Evolutionary conservation across 2,888 invertebrate genomes (phyloP), one percentile per base, ranked within the genome.

Genomic region (Gandaritis pyraliata): DNA sequence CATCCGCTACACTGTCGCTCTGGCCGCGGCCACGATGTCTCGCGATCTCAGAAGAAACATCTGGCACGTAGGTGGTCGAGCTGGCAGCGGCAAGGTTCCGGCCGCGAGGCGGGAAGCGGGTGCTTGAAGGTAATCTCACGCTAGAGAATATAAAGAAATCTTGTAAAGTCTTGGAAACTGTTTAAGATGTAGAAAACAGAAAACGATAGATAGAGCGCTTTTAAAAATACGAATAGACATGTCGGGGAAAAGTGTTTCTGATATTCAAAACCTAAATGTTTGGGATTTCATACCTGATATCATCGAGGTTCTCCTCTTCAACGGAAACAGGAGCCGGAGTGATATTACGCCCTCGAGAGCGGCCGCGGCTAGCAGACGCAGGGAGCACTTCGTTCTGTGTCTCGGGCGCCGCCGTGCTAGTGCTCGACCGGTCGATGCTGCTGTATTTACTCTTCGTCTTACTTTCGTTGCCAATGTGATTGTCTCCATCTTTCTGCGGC

Each of bases 91-190:
- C 83, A 54, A 91, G 72, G 87, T 83, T 85, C 85, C 94, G 90
- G 71, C 95, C 94, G 61, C 95, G 95, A 47, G 96, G 96, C 65
- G 96, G 96, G 84, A 97, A 97, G 68, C 97, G 94, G n/a, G 97
- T 97, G 77, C 95, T 96, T n/a, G 95, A 94, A 1, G 97, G 97
- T 67, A 97, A 86, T 71, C 97, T 92, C 69, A 77, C 79, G 72
- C 77, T 83, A 69, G 1, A 39, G 47, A 54, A 29, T 18, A 6
- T n/a, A 54, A 38, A 18, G 1, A 2, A 13, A 1, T 11, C 16
- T 16, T 43, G 12, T 23, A 10, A 23, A n/a, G n/a, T 46, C 23
- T 2, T 46, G 23, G 46, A 23, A 46, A 18, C 6, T 23, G 7
- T 23, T 33, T 11, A 23, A n/a, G n/a, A 38, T 4, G 36, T n/a